A percentile compares a stretch with the other conserved stretches of the same genome.
These are phyloP conservation scores for Papilio helenus DNA, from an alignment of 1,140 invertebrate species.

Conservation along the genomic window DNA sequence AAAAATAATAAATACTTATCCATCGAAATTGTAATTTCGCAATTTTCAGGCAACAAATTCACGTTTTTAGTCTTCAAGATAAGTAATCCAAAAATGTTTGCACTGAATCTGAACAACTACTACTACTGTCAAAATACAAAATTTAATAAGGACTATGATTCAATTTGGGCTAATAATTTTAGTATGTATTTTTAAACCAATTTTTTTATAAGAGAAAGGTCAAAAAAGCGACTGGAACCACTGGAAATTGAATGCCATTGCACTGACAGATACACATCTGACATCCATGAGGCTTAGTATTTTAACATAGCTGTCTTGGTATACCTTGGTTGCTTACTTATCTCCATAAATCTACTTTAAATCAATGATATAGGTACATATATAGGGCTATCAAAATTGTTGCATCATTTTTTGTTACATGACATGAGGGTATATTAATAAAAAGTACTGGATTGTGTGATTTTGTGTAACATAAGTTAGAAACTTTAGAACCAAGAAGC, in stretches of 20 bases:
- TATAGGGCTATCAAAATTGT: too few species aligned
- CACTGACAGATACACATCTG: neutral
- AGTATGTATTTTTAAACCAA: too few species aligned
- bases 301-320: neutral
- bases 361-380: too few species aligned
- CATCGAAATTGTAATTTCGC: neutral
- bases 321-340: neutral
- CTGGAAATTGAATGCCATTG: too few species aligned
- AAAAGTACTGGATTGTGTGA: neutral
- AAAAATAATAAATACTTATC: neutral
- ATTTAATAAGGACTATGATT: too few species aligned
- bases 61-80: neutral
- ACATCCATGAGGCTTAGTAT: neutral
- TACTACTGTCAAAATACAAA: neutral
- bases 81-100: neutral
- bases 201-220: too few species aligned
- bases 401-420: neutral
- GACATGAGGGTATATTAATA: neutral
- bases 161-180: too few species aligned
- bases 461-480: neutral
- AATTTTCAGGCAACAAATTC: neutral
- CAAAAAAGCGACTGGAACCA: neutral
- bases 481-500: neutral
- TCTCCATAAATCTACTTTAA: neutral
- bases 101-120: neutral